Evolutionary conservation across 2,113 vertebrate species (phyloP), one percentile per base, ranked within the genome.

Genomic region (Nothocercus julius): DNA sequence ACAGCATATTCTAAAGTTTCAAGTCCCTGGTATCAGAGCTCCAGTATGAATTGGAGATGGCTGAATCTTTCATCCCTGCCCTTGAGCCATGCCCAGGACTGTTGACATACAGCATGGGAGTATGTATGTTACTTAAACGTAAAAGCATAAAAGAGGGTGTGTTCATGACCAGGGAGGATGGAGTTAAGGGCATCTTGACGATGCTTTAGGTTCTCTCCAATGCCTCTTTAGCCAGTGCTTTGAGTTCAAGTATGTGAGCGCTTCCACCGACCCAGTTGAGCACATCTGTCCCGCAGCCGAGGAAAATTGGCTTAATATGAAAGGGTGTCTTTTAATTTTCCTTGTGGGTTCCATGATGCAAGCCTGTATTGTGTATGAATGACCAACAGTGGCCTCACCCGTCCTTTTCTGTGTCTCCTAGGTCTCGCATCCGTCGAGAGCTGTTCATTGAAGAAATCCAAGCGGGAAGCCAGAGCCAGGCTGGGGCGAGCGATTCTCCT

Each of bases 371-470:
- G 27, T 54, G 27, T 14, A 13, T 2, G 3, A 1, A 4, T 1
- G 4, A 1, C 58, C 10, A 6, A 19, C 6, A 3, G 25, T 72
- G n/a, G 21, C 38, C 64, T 92, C 38, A 85, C 47, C 19, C 20
- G 18, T n/a, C 59, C 14, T 93, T 40, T 32, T 47, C 74, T 82
- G 8, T 97, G 68, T 97, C 87, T 62, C 72, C 1, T 82, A 99
- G 99, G 98, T 99, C 99, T 97, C 99, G 99, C 92, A 99, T 99
- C 95, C 98, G 99, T 80, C 98, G 99, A 86, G 99, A 99, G 96
- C 98, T 99, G 84, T 99, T 99, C 97, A 99, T 99, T 28, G 99
- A 99, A 95, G 99, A 99, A 97, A 99, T 99, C 95, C 99, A 99
- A 97, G 99, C 99, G 32, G 98, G 98, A 63, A 97, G 97, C 95